Conservation (phyloP, 2,888 invertebrate species). For the Phyllotreta cruciferae region DNA sequence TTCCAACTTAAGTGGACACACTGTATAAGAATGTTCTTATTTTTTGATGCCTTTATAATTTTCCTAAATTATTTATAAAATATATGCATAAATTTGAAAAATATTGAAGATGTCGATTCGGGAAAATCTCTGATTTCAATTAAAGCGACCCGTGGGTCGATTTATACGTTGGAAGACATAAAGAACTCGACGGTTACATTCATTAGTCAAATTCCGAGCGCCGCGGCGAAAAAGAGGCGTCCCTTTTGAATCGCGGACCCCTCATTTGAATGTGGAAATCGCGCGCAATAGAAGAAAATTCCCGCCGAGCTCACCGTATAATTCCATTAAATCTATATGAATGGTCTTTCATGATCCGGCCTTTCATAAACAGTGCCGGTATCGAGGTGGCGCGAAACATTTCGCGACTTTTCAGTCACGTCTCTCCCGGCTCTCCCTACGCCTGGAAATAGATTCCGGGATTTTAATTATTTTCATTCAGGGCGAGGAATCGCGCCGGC, state of each 20-base stretch:
- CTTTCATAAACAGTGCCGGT: constrained; percentile 31
- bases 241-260: constrained; percentile 17
- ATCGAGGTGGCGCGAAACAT: constrained; percentile 30
- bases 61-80: no score
- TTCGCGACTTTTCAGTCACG: constrained; percentile 31
- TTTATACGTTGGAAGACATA: not conserved
- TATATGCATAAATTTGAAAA: no score
- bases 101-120: no score
- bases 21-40: no score
- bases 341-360: constrained; percentile 32
- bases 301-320: constrained; percentile 20
- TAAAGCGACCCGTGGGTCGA: no score
- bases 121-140: no score
- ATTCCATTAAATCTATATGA: constrained; percentile 38
- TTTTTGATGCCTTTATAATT: no score
- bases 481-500: not conserved
- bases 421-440: constrained; percentile 10
- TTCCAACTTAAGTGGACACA: no score
- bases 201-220: constrained; percentile 7
- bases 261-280: constrained; percentile 28
- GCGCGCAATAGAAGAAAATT: constrained; percentile 13
- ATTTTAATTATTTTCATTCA: constrained; percentile 28
- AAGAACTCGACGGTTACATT: constrained; percentile 7
- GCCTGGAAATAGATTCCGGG: constrained; percentile 17
- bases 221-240: constrained; percentile 6